Percentiles rank a stretch among this genome's conserved stretches.
phyloP scores from a whole-genome alignment of 2,888 invertebrate species.

The Andrena trimmerana region DNA sequence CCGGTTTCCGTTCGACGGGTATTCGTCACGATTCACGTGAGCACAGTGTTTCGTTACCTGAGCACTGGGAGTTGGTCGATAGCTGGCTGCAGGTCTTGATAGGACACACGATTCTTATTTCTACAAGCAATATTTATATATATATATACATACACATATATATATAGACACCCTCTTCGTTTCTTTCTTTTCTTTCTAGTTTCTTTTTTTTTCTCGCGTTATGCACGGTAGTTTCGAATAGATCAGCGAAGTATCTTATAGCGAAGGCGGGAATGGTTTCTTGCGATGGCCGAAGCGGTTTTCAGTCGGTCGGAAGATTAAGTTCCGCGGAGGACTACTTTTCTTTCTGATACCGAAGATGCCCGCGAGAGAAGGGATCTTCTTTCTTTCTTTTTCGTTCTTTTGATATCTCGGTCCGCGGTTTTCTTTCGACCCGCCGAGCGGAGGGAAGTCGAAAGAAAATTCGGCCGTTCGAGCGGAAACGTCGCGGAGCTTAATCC shows the following conservation, averaged over 20 bases:
- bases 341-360: neutral
- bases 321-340: slow-evolving; percentile 43
- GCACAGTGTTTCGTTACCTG: slow-evolving; percentile 87
- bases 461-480: slow-evolving; percentile 1
- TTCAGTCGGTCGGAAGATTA: slow-evolving; percentile 54
- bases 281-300: slow-evolving; percentile 54
- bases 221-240: neutral
- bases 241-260: slow-evolving; percentile 2
- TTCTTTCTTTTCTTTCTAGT: neutral
- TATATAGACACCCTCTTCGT: slow-evolving; percentile 44
- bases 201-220: neutral
- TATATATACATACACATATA: slow-evolving; percentile 48
- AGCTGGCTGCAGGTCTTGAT: slow-evolving; percentile 91
- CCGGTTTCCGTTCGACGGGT: slow-evolving; percentile 1
- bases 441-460: slow-evolving; percentile 9
- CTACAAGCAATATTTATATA: slow-evolving; percentile 86
- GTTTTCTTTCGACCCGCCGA: neutral
- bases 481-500: slow-evolving; percentile 69
- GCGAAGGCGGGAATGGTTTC: slow-evolving; percentile 39
- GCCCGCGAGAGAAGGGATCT: neutral
- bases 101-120: slow-evolving; percentile 92
- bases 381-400: too few species aligned
- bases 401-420: neutral
- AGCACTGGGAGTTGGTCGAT: slow-evolving; percentile 90
- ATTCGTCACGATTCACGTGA: slow-evolving; percentile 6